phyloP scores from a whole-genome alignment of 2,888 invertebrate species.

The Ophraella communa region DNA sequence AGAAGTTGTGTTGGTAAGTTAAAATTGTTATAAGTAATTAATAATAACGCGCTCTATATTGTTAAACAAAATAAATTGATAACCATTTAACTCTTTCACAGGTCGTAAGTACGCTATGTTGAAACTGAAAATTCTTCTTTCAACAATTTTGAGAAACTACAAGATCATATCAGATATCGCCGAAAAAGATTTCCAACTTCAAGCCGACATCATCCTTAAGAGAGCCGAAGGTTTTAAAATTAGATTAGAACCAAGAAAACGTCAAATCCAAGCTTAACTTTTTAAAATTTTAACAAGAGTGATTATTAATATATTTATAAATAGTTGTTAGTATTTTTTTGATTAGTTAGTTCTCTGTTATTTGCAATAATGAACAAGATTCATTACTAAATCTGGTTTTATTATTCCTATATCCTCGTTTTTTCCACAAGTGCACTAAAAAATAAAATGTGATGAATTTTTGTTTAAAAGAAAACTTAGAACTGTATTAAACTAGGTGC shows the following conservation, averaged over 20 bases:
- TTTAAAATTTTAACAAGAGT: not conserved
- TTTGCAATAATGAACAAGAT: conserved; percentile 30
- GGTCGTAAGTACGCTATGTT: conserved; percentile 82
- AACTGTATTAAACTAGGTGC: too few species aligned
- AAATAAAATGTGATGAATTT: too few species aligned
- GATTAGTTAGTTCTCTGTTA: conserved; percentile 10
- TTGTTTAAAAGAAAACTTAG: too few species aligned
- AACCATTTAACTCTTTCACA: conserved; percentile 41
- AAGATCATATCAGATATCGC: conserved; percentile 68
- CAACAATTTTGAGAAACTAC: conserved; percentile 75
- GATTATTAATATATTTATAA: conserved; percentile 24
- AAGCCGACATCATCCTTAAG: conserved; percentile 77
- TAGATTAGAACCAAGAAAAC: conserved; percentile 71
- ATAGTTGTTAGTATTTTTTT: conserved; percentile 20
- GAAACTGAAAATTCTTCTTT: conserved; percentile 75
- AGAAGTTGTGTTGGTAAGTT: conserved; percentile 77
- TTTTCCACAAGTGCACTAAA: not conserved
- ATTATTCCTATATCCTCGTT: conserved; percentile 3
- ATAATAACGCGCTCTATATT: not conserved
- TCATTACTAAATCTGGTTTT: conserved; percentile 16
- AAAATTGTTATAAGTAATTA: too few species aligned
- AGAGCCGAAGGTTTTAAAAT: conserved; percentile 77
- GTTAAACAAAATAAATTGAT: not conserved
- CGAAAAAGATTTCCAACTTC: conserved; percentile 72
- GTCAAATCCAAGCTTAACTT: conserved; percentile 27